Evolutionary conservation across 1,140 invertebrate species (phyloP), one percentile per base, ranked within the genome.

Genomic region (Lethocerus indicus): DNA sequence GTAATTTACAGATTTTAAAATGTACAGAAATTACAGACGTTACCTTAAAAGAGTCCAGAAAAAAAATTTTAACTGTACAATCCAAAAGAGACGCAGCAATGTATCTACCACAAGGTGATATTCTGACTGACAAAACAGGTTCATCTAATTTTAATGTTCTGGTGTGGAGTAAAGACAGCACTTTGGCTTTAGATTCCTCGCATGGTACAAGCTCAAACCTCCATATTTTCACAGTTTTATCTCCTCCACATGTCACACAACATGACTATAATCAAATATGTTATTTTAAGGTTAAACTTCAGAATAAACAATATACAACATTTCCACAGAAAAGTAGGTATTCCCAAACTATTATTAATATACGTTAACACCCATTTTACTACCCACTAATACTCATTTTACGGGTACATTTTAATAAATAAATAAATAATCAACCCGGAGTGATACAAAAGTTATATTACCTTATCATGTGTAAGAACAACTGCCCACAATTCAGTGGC

Each of bases 31-130:
- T 3, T n/a, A n/a, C n/a, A 23, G 20, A 6, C 54, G 52, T 58
- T 66, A 88, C 83, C 73, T 96, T 97, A 49, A 96, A 81, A 18
- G 85, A 83, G 61, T 98, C 92, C 13, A 84, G 59, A 61, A 93
- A 98, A 64, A 94, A 96, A 54, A 98, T 81, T 68, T 96, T 93
- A 0, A 97, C 86, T 14, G 92, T 98, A 14, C 77, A 84, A 68
- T 98, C 91, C 2, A 97, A 64, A 13, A 98, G 65, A 1, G 89
- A 80, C 24, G 89, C 87, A 5, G 91, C 92, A 16, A 98, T 63
- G 56, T 91, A 85, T 68, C 81, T 83, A 54, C 76, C 79, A 64
- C 98, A 86, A 2, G 86, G 80, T 59, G 83, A 89, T 26, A 90
- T 74, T 64, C 73, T 76, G 0, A 93, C 77, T 59, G 83, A 83